These are phyloP conservation scores for Sphenopsis melanotis DNA, from an alignment of 2,797 vertebrate species.

Conservation along the genomic window DNA sequence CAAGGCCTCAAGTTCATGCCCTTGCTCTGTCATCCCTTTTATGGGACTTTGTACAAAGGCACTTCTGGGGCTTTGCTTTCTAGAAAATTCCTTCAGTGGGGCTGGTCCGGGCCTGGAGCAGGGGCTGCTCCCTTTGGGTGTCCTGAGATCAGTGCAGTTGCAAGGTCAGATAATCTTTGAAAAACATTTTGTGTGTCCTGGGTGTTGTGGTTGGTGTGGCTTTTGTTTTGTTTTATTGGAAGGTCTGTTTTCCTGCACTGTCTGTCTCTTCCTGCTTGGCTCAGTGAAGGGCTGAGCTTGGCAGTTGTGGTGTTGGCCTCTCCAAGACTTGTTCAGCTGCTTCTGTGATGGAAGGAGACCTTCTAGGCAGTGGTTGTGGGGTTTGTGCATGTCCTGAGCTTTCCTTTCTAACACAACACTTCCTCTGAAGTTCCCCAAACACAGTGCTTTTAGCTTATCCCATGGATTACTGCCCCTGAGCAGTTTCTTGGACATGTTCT, in stretches of 20 bases:
- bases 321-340: background rate
- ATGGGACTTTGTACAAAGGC: background rate
- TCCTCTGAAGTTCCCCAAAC: background rate
- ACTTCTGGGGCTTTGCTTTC: background rate
- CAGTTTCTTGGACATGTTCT: background rate
- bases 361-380: background rate
- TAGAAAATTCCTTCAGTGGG: background rate
- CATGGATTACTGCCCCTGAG: background rate
- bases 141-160: background rate
- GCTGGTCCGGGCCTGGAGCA: background rate
- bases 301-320: background rate
- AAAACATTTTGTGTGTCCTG: background rate
- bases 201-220: background rate
- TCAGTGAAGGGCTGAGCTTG: background rate
- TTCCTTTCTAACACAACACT: background rate
- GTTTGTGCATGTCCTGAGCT: background rate
- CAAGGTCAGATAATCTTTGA: background rate
- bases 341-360: background rate
- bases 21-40: background rate
- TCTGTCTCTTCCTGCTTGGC: background rate
- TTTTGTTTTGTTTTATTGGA: background rate
- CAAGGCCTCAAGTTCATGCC: background rate
- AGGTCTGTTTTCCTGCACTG: background rate
- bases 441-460: background rate
- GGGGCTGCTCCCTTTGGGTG: background rate